Conservation (phyloP, 1,140 invertebrate genomes). For the Trichoplusia ni region DNA sequence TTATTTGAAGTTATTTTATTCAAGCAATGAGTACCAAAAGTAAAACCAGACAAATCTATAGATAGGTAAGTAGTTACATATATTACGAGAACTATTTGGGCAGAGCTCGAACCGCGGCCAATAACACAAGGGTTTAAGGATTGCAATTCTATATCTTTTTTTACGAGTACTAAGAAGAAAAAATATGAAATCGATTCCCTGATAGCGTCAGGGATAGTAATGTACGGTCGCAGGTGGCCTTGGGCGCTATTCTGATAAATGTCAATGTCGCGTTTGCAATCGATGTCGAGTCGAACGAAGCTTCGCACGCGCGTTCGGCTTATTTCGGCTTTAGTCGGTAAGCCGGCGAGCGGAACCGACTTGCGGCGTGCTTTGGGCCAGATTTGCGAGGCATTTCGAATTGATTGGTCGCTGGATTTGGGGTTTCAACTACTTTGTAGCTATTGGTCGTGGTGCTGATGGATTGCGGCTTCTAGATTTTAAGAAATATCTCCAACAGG, state of each 20-base stretch:
- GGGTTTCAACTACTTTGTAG: conserved; percentile 6
- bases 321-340: conserved; percentile 17
- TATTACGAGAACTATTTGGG: background rate
- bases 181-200: conserved; percentile 19
- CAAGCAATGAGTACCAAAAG: too few relatives aligned
- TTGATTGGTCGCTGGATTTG: conserved; percentile 16
- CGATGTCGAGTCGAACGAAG: conserved; percentile 18
- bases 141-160: conserved; percentile 17
- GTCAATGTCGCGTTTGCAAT: conserved; percentile 28
- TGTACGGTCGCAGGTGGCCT: conserved; percentile 30
- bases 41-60: too few relatives aligned
- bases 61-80: too few relatives aligned
- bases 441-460: background rate
- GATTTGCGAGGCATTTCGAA: conserved; percentile 23
- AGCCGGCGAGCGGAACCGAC: conserved; percentile 19
- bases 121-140: conserved; percentile 13
- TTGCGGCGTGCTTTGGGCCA: conserved; percentile 20
- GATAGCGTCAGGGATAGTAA: conserved; percentile 10
- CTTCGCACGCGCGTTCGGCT: conserved; percentile 19
- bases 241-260: conserved; percentile 30
- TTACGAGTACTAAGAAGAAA: conserved; percentile 3
- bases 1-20: too few relatives aligned
- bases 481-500: too few relatives aligned
- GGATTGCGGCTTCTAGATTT: background rate
- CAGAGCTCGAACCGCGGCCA: background rate